Base-by-base conservation (phyloP, 2,797 vertebrate species). In the Anguilla megastoma region DNA sequence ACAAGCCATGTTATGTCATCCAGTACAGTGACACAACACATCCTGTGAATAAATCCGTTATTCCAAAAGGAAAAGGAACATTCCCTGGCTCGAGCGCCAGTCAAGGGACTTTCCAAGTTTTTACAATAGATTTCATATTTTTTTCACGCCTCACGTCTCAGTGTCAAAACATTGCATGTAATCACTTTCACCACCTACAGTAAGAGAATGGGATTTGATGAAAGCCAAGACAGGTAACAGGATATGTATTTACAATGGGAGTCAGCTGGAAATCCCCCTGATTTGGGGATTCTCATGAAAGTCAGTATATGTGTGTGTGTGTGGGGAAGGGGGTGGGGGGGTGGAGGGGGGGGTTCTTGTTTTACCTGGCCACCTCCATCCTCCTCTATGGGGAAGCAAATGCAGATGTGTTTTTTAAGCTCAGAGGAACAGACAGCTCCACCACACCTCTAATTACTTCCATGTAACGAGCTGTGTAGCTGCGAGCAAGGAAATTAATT, bases 381-480 rank as follows among this genome's bases (percentile, higher is more conserved):
- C 69, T 27, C 9, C 76, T n/a, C 36, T 27, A 1, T 2, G 24
- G 82, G 88, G 89, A 66, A 89, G 91, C 82, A 90, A 90, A 89
- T 85, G 45, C 52, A 45, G 92, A 91, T 92, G 89, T 86, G 52
- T 82, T 92, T 91, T 92, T 92, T 89, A 87, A 91, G 87, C 88
- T 90, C 86, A 91, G 91, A 90, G 89, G 88, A 92, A 93, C 95
- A 94, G 93, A 95, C 93, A 94, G 91, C 92, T 93, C 95, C 92
- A 94, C 92, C 93, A 93, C 92, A 88, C 92, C 85, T 24, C 90
- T 94, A 96, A 95, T 94, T 90, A 92, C 93, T 93, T 95, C 93
- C 94, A 91, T 90, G 85, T 93, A 90, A 90, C 88, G 54, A 84
- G 87, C 87, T 89, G 89, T 90, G 88, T 89, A 87, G 90, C 83